phyloP scores from a whole-genome alignment of 1,140 invertebrate genomes.

The Sitodiplosis mosellana region DNA sequence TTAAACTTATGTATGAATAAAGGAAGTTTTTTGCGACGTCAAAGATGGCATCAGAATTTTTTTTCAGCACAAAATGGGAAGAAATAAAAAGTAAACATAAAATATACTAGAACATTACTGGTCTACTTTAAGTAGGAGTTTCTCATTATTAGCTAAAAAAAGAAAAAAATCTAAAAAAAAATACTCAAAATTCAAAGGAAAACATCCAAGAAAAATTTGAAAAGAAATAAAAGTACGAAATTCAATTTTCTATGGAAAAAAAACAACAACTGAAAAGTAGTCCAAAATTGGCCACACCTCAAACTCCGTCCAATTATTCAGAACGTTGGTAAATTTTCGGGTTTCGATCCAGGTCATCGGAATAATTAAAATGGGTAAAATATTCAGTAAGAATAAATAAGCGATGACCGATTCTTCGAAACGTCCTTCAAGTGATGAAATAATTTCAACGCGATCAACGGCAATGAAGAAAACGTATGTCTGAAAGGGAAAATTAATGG shows the following conservation, averaged over 20 bases:
- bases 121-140: no score
- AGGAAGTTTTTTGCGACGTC: no score
- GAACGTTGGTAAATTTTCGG: slow-evolving; percentile 33
- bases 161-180: not conserved
- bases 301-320: slow-evolving; percentile 40
- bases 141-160: no score
- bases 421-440: slow-evolving; percentile 35
- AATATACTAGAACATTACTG: no score
- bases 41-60: no score
- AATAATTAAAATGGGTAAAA: slow-evolving; percentile 37
- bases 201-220: not conserved
- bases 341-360: slow-evolving; percentile 43
- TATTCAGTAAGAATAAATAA: slow-evolving; percentile 44
- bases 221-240: no score
- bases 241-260: not conserved
- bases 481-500: slow-evolving; percentile 5
- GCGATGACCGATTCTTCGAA: slow-evolving; percentile 50
- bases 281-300: slow-evolving; percentile 27
- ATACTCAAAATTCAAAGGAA: not conserved
- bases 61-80: no score
- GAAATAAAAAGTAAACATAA: no score
- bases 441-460: slow-evolving; percentile 35
- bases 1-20: no score
- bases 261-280: no score
- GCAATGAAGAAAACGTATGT: slow-evolving; percentile 36